Evolutionary conservation across 1,140 invertebrate species (phyloP), one percentile per base, ranked within the genome.

Genomic region (Macrocentrus cingulum): DNA sequence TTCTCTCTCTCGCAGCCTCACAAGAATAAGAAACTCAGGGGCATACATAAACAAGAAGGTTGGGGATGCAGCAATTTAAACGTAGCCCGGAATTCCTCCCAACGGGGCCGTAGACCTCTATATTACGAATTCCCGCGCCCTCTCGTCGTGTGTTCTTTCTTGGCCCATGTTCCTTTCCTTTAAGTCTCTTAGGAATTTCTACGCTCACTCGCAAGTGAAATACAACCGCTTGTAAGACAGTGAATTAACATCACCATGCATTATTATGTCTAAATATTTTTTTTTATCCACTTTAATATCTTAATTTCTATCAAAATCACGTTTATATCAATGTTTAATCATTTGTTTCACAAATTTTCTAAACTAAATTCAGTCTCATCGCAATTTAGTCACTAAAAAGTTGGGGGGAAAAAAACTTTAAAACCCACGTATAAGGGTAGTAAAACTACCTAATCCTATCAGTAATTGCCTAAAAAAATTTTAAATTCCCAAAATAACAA

Each of bases 1-100:
- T 49, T 44, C 41, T 29, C 9, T 62, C 64, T 70, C 67, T 68
- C 66, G 67, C 63, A 65, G 69, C 67, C 72, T 71, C 74, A 77
- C 78, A 79, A 79, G 78, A 80, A 80, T 80, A 80, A 79, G 78
- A 79, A 79, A 80, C 75, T 74, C 73, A 70, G 59, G 70, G 70
- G 70, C 78, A 80, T 80, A 76, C 77, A 80, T 80, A 80, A 80
- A 79, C 78, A 80, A 80, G 74, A 67, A 79, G 76, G 74, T 74
- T 74, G 75, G 75, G 78, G 75, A 79, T 80, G 78, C 76, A 77
- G 78, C 78, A 80, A 80, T 80, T 80, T 80, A 80, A 80, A 80
- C 78, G 77, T 80, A 80, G 71, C 77, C 78, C 74, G 76, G 78
- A 80, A 80, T 80, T 79, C 76, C 75, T 80, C 78, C 78, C 78